These are phyloP conservation scores for Lasaia peninsularis DNA, from an alignment of 1,140 invertebrate genomes.

Conservation along the genomic window DNA sequence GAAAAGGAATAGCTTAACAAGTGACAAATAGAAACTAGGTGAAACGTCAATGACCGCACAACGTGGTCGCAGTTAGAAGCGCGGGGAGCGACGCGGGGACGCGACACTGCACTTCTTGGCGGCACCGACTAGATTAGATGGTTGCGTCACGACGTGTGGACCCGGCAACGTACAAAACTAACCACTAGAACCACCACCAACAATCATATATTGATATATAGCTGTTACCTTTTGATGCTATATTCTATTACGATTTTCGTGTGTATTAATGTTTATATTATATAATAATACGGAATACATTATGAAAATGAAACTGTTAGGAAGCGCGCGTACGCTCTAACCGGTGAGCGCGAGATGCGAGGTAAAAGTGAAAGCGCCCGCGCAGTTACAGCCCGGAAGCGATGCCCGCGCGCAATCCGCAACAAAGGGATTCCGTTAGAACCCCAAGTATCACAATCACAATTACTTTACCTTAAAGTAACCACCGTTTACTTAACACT, in stretches of 20 bases:
- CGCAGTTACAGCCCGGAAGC: constrained; percentile 71
- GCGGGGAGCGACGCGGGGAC: constrained; percentile 66
- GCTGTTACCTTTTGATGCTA: neutral
- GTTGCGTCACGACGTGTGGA: constrained; percentile 66
- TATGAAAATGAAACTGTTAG: constrained; percentile 51
- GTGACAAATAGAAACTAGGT: constrained; percentile 74
- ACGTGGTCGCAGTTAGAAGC: constrained; percentile 60
- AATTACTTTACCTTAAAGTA: neutral
- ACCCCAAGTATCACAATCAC: neutral
- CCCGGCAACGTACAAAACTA: constrained; percentile 50
- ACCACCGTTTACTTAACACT: neutral
- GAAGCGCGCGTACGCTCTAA: constrained; percentile 48
- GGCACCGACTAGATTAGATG: constrained; percentile 73
- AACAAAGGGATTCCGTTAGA: constrained; percentile 52
- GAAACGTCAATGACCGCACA: constrained; percentile 73
- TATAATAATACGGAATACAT: constrained; percentile 49
- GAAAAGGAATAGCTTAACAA: constrained; percentile 56
- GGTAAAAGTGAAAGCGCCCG: constrained; percentile 72
- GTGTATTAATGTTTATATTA: constrained; percentile 22
- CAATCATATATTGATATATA: constrained; percentile 7
- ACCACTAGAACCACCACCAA: constrained; percentile 30
- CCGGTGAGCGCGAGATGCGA: constrained; percentile 59
- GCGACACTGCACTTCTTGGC: constrained; percentile 76
- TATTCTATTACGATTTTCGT: constrained; percentile 14
- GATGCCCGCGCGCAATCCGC: constrained; percentile 44